Base-by-base conservation (phyloP, 2,797 vertebrate species). In the Lepilemur septentrionalis region DNA sequence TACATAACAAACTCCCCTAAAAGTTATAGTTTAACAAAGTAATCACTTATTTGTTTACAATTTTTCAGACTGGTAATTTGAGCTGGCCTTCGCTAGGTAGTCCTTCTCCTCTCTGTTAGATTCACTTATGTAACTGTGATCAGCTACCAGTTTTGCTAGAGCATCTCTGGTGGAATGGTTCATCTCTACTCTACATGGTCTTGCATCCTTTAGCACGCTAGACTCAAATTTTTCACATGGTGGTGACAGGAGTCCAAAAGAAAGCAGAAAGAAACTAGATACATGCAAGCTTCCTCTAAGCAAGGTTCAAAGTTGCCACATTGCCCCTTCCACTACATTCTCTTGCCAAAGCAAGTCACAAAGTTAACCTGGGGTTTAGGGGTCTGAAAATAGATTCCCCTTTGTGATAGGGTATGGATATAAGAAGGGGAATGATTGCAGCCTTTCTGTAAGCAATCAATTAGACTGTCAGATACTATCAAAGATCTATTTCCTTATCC, bases 141-240 rank as follows among this genome's bases (percentile, higher is more conserved):
- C n/a, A 57, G 30, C 32, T 38, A 17, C 14, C 11, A 18, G 57
- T 41, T 75, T 82, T 83, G 30, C 15, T 69, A 63, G 46, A 38
- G 1, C 23, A 5, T 70, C n/a, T 94, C 5, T 2, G 7, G 13
- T 65, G 28, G 7, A 70, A 48, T 43, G 30, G 28, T 14, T 48
- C n/a, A 25, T 63, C 22, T 30, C 25, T 41, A 10, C 5, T 76
- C 15, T 17, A 3, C 1, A 1, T 52, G 32, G 11, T 1, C 4
- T 35, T 7, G 4, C 4, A 25, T 38, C 9, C 18, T 89, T 25
- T 65, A 35, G n/a, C 12, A 63, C 7, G 18, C 0, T 48, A 25
- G 41, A 38, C 10, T 22, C 12, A 22, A 38, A 10, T 43, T 63
- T 32, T 48, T 73, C 8, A 59, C 23, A 30, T 61, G 9, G 0